phyloP scores from a whole-genome alignment of 2,797 vertebrate genomes.

The Loris lydekkerianus region DNA sequence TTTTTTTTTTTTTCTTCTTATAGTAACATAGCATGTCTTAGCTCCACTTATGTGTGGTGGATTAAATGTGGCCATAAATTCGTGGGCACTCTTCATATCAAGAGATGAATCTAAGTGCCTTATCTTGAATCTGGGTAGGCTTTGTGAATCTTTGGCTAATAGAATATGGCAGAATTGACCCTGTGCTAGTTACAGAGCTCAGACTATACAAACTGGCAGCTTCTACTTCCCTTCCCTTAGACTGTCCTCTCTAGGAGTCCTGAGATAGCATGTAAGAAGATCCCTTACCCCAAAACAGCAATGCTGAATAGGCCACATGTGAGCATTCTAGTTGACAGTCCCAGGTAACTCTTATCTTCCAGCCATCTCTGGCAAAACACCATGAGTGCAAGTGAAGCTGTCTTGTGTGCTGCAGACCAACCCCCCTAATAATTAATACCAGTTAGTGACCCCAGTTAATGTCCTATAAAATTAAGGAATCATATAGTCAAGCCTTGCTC shows the following conservation, averaged over 20 bases:
- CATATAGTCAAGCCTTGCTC: neutral
- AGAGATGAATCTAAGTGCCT: neutral
- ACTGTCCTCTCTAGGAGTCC: neutral
- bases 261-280: neutral
- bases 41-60: neutral
- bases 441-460: neutral
- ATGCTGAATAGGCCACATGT: neutral
- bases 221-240: neutral
- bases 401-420: neutral
- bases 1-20: neutral
- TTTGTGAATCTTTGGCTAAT: neutral
- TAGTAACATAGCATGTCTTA: neutral
- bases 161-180: neutral
- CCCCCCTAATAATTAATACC: neutral
- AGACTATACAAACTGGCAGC: neutral
- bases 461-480: neutral
- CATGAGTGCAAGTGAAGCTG: neutral
- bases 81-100: neutral
- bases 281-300: neutral
- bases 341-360: neutral
- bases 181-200: neutral
- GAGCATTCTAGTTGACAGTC: neutral
- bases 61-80: slow-evolving; percentile 5
- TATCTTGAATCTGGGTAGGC: neutral
- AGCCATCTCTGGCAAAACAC: neutral